Conservation (phyloP, 1,140 invertebrate species). For the Drosophila busckii region DNA sequence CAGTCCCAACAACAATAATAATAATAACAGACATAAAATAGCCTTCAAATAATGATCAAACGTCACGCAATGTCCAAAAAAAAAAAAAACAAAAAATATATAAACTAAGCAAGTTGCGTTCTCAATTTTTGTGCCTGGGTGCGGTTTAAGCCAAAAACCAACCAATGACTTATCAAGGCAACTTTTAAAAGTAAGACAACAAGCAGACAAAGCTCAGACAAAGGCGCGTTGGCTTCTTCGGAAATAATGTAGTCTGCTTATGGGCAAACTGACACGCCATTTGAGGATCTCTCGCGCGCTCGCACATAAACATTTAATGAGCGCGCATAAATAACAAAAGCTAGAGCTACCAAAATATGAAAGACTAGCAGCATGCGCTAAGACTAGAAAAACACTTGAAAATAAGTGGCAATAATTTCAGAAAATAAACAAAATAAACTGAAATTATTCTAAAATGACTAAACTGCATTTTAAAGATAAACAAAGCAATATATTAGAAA, state of each 20-base stretch:
- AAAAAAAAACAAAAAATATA: not conserved
- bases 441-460: too few relatives aligned
- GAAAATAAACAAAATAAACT: too few relatives aligned
- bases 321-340: slow-evolving; percentile 30
- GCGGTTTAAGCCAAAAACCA: slow-evolving; percentile 14
- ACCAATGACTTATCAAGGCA: slow-evolving; percentile 41
- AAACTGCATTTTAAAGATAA: too few relatives aligned
- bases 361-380: not conserved
- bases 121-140: not conserved
- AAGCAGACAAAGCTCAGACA: not conserved
- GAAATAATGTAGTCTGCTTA: slow-evolving; percentile 19
- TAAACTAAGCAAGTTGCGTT: not conserved
- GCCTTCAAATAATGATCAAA: slow-evolving; percentile 51
- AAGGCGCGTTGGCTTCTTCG: not conserved
- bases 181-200: slow-evolving; percentile 8
- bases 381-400: too few relatives aligned
- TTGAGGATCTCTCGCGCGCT: slow-evolving; percentile 17
- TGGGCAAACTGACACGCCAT: slow-evolving; percentile 37
- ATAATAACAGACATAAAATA: slow-evolving; percentile 7
- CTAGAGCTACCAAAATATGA: not conserved
- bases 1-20: slow-evolving; percentile 31
- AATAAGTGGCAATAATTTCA: too few relatives aligned
- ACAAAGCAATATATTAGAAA: too few relatives aligned
- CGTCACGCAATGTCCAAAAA: slow-evolving; percentile 50
- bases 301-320: slow-evolving; percentile 42